Conservation (phyloP, 2,888 invertebrate species). For the Chymomyza procnemis region DNA sequence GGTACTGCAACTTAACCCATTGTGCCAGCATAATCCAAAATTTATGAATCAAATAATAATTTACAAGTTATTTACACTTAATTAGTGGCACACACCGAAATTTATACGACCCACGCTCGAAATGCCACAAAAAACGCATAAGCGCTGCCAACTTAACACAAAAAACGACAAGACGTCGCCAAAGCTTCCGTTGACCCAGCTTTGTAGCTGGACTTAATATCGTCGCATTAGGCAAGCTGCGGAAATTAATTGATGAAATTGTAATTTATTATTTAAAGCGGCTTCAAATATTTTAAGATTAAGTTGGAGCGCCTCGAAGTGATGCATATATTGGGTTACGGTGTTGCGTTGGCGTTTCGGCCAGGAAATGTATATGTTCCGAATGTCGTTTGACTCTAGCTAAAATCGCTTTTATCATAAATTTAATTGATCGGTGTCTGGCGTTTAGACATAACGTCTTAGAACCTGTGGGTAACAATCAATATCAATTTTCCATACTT, state of each 20-base stretch:
- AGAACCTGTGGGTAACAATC: not conserved
- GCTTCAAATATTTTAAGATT: not conserved
- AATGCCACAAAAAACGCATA: not conserved
- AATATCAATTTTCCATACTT: conserved; percentile 4
- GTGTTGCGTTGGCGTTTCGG: conserved; percentile 35
- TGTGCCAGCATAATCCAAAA: conserved; percentile 38
- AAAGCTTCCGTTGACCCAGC: not conserved
- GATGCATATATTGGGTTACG: conserved; percentile 19
- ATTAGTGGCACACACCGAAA: conserved; percentile 63
- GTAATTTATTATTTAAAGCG: conserved; percentile 64
- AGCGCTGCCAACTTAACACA: not conserved
- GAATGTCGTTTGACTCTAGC: not conserved
- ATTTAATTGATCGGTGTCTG: not conserved
- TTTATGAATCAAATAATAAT: conserved; percentile 61
- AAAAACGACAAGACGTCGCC: not conserved
- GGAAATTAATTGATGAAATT: conserved; percentile 64
- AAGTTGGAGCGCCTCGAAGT: not conserved
- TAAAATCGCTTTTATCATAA: not conserved
- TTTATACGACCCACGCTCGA: not conserved
- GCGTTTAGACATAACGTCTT: not conserved
- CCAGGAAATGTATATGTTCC: conserved; percentile 41
- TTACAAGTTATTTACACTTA: conserved; percentile 72
- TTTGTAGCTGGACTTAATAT: not conserved
- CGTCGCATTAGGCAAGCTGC: conserved; percentile 12
- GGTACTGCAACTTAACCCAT: not conserved